Conservation (phyloP, 2,888 invertebrate species). For the Cantharis flavilabris region DNA sequence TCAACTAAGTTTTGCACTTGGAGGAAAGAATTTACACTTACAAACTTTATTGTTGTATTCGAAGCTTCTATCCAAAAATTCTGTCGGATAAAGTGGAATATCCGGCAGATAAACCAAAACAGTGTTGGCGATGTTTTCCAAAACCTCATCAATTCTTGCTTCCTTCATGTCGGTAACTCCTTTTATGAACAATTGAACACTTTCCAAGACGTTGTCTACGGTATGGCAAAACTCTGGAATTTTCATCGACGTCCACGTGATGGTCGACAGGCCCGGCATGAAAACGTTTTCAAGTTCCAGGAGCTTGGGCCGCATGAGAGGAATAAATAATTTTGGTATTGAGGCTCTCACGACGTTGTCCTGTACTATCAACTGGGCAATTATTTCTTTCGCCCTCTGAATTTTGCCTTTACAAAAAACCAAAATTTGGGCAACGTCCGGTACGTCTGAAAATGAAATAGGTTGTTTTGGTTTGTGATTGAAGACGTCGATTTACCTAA, state of each 20-base stretch:
- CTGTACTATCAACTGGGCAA: slow-evolving; percentile 65
- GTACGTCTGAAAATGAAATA: slow-evolving; percentile 60
- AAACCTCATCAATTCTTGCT: slow-evolving; percentile 71
- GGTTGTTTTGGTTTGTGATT: background rate
- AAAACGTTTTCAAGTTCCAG: slow-evolving; percentile 72
- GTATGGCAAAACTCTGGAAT: slow-evolving; percentile 66
- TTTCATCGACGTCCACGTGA: slow-evolving; percentile 83
- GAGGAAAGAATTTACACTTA: background rate
- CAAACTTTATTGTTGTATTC: background rate
- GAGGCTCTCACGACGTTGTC: slow-evolving; percentile 64
- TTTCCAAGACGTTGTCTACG: slow-evolving; percentile 62
- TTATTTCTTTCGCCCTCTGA: slow-evolving; percentile 63
- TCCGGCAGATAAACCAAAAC: slow-evolving; percentile 67
- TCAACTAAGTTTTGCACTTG: background rate
- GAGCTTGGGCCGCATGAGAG: slow-evolving; percentile 69
- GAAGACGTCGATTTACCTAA: slow-evolving; percentile 55
- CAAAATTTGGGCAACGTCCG: slow-evolving; percentile 76
- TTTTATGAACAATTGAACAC: slow-evolving; percentile 70
- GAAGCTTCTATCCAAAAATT: slow-evolving; percentile 52
- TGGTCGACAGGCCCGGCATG: slow-evolving; percentile 74
- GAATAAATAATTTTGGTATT: slow-evolving; percentile 72
- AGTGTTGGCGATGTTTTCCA: slow-evolving; percentile 66
- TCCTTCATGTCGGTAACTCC: slow-evolving; percentile 76
- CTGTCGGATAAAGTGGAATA: slow-evolving; percentile 63
- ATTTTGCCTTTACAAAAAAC: slow-evolving; percentile 75